Percentiles rank a stretch among this genome's conserved stretches.
Conservation (phyloP, 2,888 invertebrate genomes). For the Ditylenchus weischeri region DNA sequence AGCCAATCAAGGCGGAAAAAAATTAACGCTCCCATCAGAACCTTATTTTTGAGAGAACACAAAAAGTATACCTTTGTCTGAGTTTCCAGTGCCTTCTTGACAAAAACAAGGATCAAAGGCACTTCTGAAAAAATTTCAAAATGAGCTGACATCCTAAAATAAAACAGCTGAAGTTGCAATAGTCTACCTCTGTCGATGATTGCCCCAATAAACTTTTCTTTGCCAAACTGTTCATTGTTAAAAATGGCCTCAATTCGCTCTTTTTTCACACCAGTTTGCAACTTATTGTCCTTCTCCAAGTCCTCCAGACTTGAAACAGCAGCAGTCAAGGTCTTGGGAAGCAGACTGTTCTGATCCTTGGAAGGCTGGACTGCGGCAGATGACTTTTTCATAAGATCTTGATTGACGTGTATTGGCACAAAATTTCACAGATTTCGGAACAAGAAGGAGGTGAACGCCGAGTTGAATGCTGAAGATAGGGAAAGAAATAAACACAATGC, state of each 20-base stretch:
- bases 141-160: not conserved
- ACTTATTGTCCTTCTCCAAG: slow-evolving; percentile 7
- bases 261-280: slow-evolving; percentile 5
- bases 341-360: too few species aligned
- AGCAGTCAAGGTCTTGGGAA: slow-evolving; percentile 4
- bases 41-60: not conserved
- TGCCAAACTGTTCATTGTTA: slow-evolving; percentile 13
- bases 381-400: too few species aligned
- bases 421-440: too few species aligned
- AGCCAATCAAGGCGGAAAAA: too few species aligned
- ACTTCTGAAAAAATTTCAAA: not conserved
- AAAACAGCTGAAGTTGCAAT: not conserved
- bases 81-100: not conserved
- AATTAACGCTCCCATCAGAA: too few species aligned
- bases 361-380: too few species aligned
- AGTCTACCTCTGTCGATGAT: not conserved
- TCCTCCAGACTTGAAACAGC: slow-evolving; percentile 5
- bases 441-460: too few species aligned
- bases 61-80: not conserved
- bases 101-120: not conserved
- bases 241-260: not conserved
- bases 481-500: too few species aligned
- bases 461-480: too few species aligned
- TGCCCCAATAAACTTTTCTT: slow-evolving; percentile 12
- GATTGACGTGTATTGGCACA: too few species aligned